Conservation (phyloP, 2,113 vertebrate genomes). For the human region DNA sequence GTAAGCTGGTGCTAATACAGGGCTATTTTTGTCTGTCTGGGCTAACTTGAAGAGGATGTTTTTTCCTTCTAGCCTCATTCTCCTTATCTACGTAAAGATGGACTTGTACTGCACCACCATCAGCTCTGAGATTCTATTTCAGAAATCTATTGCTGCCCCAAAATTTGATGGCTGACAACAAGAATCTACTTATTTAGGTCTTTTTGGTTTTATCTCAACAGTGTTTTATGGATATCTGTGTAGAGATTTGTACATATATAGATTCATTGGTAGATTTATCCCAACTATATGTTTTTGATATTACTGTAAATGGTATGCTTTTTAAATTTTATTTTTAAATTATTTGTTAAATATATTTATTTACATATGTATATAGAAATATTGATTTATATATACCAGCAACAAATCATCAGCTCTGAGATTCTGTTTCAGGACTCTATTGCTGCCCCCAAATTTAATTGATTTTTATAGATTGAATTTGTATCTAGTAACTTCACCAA, state of each 20-base stretch:
- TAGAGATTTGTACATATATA: not conserved
- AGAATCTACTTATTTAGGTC: not conserved
- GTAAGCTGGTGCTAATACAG: not conserved
- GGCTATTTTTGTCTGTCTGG: not conserved
- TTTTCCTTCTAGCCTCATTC: not conserved
- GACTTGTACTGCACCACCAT: not conserved
- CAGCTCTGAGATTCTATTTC: not conserved
- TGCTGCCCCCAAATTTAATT: not conserved
- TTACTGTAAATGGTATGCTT: not conserved
- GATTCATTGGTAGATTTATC: not conserved
- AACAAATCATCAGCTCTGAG: too few species aligned
- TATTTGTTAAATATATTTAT: not conserved
- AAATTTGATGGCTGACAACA: not conserved
- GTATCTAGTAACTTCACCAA: not conserved
- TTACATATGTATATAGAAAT: too few species aligned
- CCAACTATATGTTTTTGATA: not conserved
- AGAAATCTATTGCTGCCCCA: not conserved
- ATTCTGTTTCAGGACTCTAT: too few species aligned
- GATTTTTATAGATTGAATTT: not conserved
- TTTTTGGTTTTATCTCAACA: not conserved
- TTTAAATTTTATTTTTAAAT: slow-evolving; percentile 6
- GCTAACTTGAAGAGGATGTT: not conserved
- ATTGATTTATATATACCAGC: too few species aligned
- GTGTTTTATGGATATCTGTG: not conserved
- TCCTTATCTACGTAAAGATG: slow-evolving; percentile 5